These are phyloP conservation scores for Erpornis zantholeuca DNA, from an alignment of 2,113 vertebrate species.

Conservation along the genomic window DNA sequence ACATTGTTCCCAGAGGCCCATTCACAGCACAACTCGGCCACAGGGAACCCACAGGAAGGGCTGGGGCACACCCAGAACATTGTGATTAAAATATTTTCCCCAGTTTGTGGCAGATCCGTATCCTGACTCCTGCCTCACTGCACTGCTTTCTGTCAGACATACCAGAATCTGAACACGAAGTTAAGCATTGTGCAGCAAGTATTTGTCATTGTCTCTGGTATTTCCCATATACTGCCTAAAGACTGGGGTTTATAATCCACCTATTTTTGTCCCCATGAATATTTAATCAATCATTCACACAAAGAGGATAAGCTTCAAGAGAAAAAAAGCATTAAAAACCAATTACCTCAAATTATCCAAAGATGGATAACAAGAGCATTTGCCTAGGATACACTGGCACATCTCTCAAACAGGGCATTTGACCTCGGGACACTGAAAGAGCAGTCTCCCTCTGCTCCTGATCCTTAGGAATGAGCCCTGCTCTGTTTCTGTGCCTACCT, in stretches of 20 bases:
- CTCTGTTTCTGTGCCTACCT: neutral
- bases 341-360: neutral
- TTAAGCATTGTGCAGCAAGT: neutral
- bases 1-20: rapidly evolving
- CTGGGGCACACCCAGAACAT: neutral
- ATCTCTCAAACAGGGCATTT: neutral
- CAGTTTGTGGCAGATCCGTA: neutral
- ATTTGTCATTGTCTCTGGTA: neutral
- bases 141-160: neutral
- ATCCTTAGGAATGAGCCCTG: neutral
- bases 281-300: neutral
- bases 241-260: neutral
- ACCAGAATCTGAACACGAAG: rapidly evolving
- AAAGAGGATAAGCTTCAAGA: neutral
- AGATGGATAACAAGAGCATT: neutral
- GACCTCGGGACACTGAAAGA: neutral
- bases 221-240: neutral
- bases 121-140: neutral
- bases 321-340: neutral
- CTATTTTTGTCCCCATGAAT: neutral
- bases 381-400: neutral
- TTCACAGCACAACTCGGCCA: neutral
- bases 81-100: neutral
- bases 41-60: neutral
- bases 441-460: neutral